Evolutionary conservation across 2,797 vertebrate genomes (phyloP).

Genomic region (Rhincodon typus): DNA sequence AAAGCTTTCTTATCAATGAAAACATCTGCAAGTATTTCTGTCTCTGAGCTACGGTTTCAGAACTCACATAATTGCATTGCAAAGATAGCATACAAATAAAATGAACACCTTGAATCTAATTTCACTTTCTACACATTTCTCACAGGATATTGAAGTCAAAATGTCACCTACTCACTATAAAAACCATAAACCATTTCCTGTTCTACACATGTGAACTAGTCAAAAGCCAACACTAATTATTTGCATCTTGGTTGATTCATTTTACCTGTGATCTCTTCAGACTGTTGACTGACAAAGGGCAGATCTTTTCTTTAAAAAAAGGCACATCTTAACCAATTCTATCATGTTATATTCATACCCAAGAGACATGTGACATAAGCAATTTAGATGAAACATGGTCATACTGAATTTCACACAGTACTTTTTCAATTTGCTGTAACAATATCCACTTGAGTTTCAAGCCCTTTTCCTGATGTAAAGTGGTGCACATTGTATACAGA

Average conservation of each 20-base stretch:
- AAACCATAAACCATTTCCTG: not conserved
- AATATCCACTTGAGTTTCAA: not conserved
- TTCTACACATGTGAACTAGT: not conserved
- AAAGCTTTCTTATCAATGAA: not conserved
- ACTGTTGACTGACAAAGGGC: not conserved
- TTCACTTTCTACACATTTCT: not conserved
- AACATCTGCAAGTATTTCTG: not conserved
- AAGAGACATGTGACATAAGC: not conserved
- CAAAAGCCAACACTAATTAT: not conserved
- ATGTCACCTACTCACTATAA: not conserved
- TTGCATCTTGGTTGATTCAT: not conserved
- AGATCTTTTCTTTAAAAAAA: not conserved
- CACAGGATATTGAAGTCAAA: not conserved
- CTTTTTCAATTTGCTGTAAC: not conserved
- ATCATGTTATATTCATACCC: not conserved
- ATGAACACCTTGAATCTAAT: not conserved
- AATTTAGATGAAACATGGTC: not conserved
- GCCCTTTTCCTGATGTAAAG: not conserved
- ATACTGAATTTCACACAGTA: not conserved
- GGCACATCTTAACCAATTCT: not conserved
- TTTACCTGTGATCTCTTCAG: not conserved
- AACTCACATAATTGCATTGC: not conserved
- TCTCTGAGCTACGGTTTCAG: not conserved
- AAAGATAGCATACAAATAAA: not conserved
- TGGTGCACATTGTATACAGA: not conserved